phyloP scores from a whole-genome alignment of 1,140 invertebrate species.

The Eciton burchellii region DNA sequence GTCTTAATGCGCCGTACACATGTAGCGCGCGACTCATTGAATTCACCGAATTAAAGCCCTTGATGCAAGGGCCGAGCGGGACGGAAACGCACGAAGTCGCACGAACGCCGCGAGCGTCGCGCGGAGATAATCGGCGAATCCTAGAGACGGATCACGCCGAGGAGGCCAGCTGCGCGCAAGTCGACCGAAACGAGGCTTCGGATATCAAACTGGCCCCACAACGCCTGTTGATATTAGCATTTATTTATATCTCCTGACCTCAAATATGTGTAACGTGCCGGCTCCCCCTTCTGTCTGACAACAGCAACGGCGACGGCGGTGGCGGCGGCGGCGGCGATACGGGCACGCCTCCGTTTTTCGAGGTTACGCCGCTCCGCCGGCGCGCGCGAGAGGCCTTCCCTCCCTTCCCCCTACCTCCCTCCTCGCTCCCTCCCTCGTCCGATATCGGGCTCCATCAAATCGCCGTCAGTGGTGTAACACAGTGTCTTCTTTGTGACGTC shows the following conservation, averaged over 20 bases:
- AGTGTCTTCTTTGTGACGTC: conserved; percentile 56
- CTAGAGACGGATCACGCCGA: conserved; percentile 27
- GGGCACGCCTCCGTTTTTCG: conserved; percentile 75
- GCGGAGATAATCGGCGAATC: conserved; percentile 14
- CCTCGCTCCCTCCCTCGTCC: neutral
- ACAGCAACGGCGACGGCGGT: conserved; percentile 30
- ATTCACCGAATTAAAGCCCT: neutral
- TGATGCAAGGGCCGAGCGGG: conserved; percentile 10
- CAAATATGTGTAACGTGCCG: conserved; percentile 78
- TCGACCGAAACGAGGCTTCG: conserved; percentile 74
- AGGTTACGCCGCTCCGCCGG: conserved; percentile 64
- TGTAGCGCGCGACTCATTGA: conserved; percentile 34
- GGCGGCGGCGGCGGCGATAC: conserved; percentile 47
- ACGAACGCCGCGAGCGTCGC: too few relatives aligned
- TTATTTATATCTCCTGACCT: conserved; percentile 83
- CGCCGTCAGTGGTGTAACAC: conserved; percentile 55
- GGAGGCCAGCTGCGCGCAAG: conserved; percentile 57
- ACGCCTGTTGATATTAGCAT: conserved; percentile 81
- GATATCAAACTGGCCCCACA: conserved; percentile 74
- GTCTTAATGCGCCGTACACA: neutral
- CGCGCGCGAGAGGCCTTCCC: conserved; percentile 13
- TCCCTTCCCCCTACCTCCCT: neutral
- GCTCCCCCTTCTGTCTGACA: conserved; percentile 66
- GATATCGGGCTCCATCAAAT: conserved; percentile 70
- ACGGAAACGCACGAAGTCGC: neutral